These are phyloP conservation scores for Thymelicus sylvestris DNA, from an alignment of 2,888 invertebrate genomes.

Conservation along the genomic window DNA sequence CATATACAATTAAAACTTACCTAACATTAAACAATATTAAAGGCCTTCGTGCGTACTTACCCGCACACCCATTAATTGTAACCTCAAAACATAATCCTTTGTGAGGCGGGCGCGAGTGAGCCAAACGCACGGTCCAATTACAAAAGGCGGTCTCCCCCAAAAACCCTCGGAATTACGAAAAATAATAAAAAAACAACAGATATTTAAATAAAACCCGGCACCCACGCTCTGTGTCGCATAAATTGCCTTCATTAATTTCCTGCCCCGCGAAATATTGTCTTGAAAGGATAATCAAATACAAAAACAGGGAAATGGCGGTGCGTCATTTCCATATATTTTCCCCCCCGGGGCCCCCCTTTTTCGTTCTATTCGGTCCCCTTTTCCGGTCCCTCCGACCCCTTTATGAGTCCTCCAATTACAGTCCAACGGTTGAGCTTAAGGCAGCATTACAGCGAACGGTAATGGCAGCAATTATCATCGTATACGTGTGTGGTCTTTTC, in stretches of 20 bases:
- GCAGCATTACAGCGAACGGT: slow-evolving; percentile 67
- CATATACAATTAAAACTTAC: neutral
- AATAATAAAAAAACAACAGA: slow-evolving; percentile 64
- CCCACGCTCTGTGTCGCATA: slow-evolving; percentile 79
- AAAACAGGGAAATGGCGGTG: slow-evolving; percentile 84
- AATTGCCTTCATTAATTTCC: slow-evolving; percentile 85
- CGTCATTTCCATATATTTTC: slow-evolving; percentile 83
- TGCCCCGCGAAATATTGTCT: slow-evolving; percentile 84
- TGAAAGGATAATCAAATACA: slow-evolving; percentile 85
- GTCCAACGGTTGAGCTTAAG: slow-evolving; percentile 77
- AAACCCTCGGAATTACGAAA: slow-evolving; percentile 68
- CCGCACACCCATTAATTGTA: slow-evolving; percentile 54
- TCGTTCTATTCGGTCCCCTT: slow-evolving; percentile 65
- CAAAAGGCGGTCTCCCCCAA: slow-evolving; percentile 72
- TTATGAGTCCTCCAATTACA: slow-evolving; percentile 82
- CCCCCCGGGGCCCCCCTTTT: slow-evolving; percentile 60
- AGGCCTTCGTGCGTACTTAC: slow-evolving; percentile 10
- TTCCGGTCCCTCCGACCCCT: slow-evolving; percentile 77
- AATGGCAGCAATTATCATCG: slow-evolving; percentile 55
- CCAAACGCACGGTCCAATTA: slow-evolving; percentile 72
- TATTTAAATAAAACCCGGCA: slow-evolving; percentile 81
- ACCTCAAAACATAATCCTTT: slow-evolving; percentile 76
- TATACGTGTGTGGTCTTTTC: slow-evolving; percentile 31
- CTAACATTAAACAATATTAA: slow-evolving; percentile 13
- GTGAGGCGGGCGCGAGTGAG: slow-evolving; percentile 59